phyloP scores from a whole-genome alignment of 2,888 invertebrate genomes.

The Chrysomela aeneicollis region DNA sequence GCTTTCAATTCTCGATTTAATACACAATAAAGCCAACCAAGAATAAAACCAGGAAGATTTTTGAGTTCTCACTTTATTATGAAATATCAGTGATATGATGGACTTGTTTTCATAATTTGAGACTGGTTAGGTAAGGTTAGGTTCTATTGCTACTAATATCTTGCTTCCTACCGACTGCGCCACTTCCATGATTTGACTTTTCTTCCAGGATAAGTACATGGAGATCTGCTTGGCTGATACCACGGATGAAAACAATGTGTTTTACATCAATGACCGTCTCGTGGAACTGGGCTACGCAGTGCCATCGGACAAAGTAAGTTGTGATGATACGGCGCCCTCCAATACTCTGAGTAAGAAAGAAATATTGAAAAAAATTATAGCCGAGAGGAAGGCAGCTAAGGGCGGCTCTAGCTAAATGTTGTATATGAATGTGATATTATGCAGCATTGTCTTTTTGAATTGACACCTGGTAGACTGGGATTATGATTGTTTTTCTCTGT shows the following conservation, averaged over 20 bases:
- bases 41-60: too few species aligned
- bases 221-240: constrained; percentile 65
- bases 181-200: neutral
- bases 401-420: neutral
- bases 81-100: too few species aligned
- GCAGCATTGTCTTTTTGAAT: neutral
- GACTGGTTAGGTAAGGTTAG: too few species aligned
- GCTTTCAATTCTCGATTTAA: too few species aligned
- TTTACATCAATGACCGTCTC: constrained; percentile 63
- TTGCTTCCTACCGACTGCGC: neutral
- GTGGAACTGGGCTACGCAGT: constrained; percentile 63
- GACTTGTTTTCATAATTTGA: too few species aligned
- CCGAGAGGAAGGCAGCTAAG: constrained; percentile 9
- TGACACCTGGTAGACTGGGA: too few species aligned
- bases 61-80: too few species aligned
- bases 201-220: constrained; percentile 43
- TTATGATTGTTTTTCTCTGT: too few species aligned
- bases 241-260: constrained; percentile 59
- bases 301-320: constrained; percentile 51
- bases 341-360: constrained; percentile 20
- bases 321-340: constrained; percentile 1
- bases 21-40: too few species aligned
- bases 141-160: too few species aligned
- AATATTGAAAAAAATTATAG: constrained; percentile 22
- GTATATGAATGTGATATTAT: neutral